phyloP scores from a whole-genome alignment of 2,888 invertebrate species.

The Cremastinae sp. region DNA sequence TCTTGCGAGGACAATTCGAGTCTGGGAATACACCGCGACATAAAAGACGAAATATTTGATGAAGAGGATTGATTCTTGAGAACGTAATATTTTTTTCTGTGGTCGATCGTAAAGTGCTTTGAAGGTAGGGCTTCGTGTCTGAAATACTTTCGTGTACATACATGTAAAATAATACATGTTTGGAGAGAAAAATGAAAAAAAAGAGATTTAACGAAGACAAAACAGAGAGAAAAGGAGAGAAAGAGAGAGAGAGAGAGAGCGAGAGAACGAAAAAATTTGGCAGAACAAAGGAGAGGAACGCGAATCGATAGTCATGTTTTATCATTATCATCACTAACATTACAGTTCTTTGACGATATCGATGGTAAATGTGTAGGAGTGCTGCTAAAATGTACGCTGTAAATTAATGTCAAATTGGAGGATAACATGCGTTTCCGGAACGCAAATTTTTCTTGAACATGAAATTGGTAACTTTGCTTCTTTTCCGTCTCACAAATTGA shows the following conservation, averaged over 20 bases:
- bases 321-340: slow-evolving; percentile 32
- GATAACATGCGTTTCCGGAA: neutral
- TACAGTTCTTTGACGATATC: slow-evolving; percentile 55
- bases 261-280: too few species aligned
- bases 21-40: slow-evolving; percentile 33
- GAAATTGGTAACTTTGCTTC: neutral
- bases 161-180: slow-evolving; percentile 60
- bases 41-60: slow-evolving; percentile 53
- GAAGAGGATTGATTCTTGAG: slow-evolving; percentile 38
- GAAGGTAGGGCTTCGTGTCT: slow-evolving; percentile 41
- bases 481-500: neutral
- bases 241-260: slow-evolving; percentile 1
- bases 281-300: slow-evolving; percentile 1
- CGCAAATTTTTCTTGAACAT: neutral
- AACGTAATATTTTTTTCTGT: slow-evolving; percentile 34
- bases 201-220: neutral
- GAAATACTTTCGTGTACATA: slow-evolving; percentile 56
- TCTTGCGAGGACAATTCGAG: slow-evolving; percentile 31
- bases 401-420: slow-evolving; percentile 46
- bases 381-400: slow-evolving; percentile 50
- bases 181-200: slow-evolving; percentile 20
- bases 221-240: neutral
- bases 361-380: slow-evolving; percentile 60
- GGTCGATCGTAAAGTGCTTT: slow-evolving; percentile 37
- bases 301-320: slow-evolving; percentile 30